Evolutionary conservation across 53 echinoderm and acorn worm species (phyloP).

Genomic region (Holothuria scabra): DNA sequence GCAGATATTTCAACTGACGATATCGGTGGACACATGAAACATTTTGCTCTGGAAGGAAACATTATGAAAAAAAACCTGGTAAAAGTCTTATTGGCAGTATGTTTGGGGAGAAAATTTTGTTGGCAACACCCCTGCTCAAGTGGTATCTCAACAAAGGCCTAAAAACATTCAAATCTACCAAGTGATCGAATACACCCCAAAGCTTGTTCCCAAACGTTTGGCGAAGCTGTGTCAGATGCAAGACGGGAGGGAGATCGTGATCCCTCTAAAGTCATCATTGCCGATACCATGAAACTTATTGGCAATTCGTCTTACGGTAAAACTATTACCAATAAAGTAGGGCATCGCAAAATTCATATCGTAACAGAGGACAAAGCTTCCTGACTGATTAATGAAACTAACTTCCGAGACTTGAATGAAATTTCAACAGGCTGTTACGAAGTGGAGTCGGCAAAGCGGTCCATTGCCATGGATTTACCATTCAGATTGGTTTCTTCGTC

Average conservation of each 20-base stretch:
- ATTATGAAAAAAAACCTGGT: conserved; percentile 23
- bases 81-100: conserved; percentile 51
- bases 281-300: too few species aligned
- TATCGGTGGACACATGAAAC: conserved; percentile 51
- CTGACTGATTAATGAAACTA: background rate
- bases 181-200: conserved; percentile 5
- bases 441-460: too few species aligned
- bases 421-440: too few species aligned
- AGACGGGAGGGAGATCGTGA: conserved; percentile 49
- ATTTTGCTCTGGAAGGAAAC: conserved; percentile 7
- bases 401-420: conserved; percentile 50
- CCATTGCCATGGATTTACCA: too few species aligned
- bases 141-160: too few species aligned
- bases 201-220: too few species aligned
- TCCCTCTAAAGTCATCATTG: conserved; percentile 48
- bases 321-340: conserved; percentile 64
- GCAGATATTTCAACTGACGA: conserved; percentile 32
- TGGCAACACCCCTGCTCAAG: too few species aligned
- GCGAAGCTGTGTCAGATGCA: too few species aligned
- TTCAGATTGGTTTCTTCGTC: too few species aligned
- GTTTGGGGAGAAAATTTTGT: conserved; percentile 45
- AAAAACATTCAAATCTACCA: conserved; percentile 21
- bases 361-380: too few species aligned
- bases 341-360: too few species aligned
- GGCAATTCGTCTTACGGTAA: conserved; percentile 68